Evolutionary conservation across 2,113 vertebrate genomes (phyloP).

Genomic region (Protobothrops flavoviridis): DNA sequence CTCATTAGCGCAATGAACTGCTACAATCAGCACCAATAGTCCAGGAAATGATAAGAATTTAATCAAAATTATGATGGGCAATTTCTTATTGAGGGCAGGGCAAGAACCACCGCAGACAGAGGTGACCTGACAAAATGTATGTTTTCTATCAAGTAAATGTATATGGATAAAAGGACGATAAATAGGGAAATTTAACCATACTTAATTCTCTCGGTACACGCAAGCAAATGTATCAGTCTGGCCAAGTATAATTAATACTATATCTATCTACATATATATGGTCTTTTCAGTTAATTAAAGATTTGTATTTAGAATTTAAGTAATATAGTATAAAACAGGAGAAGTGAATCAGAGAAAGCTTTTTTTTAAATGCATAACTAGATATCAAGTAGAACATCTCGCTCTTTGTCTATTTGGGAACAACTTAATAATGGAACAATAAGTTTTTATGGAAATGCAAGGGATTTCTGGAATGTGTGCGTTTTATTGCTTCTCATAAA

Average conservation of each 20-base stretch:
- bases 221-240: neutral
- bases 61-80: constrained; percentile 6
- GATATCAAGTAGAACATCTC: neutral
- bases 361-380: neutral
- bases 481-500: neutral
- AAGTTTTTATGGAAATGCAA: constrained; percentile 31
- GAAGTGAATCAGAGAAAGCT: neutral
- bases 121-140: constrained; percentile 5
- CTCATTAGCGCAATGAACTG: constrained; percentile 31
- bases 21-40: constrained; percentile 15
- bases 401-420: neutral
- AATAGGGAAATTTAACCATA: neutral
- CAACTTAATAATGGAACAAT: neutral
- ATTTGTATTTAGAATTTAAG: constrained; percentile 28
- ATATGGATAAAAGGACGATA: neutral
- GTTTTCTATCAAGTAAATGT: constrained; percentile 17
- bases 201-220: too few species aligned
- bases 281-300: constrained; percentile 29
- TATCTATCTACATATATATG: constrained; percentile 20
- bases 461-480: constrained; percentile 33
- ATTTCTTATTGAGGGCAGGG: constrained; percentile 17
- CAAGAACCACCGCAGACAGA: neutral
- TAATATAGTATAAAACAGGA: neutral
- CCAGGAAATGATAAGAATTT: neutral
- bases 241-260: constrained; percentile 32